Base-by-base conservation (phyloP, 2,888 invertebrate species). In the Agonopterix arenella region DNA sequence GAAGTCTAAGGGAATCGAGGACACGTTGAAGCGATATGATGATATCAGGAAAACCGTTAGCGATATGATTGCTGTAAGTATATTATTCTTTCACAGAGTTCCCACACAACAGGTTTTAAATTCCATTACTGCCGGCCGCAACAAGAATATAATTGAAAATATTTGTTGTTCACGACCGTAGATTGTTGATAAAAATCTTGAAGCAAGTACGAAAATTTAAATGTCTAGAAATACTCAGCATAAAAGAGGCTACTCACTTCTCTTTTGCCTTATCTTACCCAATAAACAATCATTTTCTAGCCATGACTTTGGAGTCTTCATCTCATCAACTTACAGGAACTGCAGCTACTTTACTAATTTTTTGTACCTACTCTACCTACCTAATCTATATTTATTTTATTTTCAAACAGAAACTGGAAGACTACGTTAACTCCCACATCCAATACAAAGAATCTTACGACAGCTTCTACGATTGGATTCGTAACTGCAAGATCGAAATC, bases 351-450 rank as follows among this genome's bases (percentile, higher is more conserved):
- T 2, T 16, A 16, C 16, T 16, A 16, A 2, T 1, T 16, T 16
- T 16, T 16, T 16, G 1, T 2, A 16, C 16, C 16, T 16, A 16
- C 16, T 16, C 16, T 16, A 18, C 18, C 18, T 18, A 18, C 18
- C 18, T 18, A 18, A 3, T 18, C 18, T 18, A 18, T 18, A 18
- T 18, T 18, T 18, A 18, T 18, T 18, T 18, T 18, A 2, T 18
- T 18, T 18, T 18, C 18, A 18, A 18, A 18, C 18, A 18, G 85
- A 93, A 92, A 69, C 83, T 97, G 44, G 96, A 97, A 71, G 92
- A 93, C 51, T 95, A 96, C 79, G 97, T 97, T 0, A 93, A 92
- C 57, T 93, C 95, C 46, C 98, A 98, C 69, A 96, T 97, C 62
- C 93, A 94, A 64, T 97, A 96, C 80, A 95, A 95, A 71, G 94